Evolutionary conservation across 2,888 invertebrate genomes (phyloP).

Genomic region (Drosophila subquinaria): DNA sequence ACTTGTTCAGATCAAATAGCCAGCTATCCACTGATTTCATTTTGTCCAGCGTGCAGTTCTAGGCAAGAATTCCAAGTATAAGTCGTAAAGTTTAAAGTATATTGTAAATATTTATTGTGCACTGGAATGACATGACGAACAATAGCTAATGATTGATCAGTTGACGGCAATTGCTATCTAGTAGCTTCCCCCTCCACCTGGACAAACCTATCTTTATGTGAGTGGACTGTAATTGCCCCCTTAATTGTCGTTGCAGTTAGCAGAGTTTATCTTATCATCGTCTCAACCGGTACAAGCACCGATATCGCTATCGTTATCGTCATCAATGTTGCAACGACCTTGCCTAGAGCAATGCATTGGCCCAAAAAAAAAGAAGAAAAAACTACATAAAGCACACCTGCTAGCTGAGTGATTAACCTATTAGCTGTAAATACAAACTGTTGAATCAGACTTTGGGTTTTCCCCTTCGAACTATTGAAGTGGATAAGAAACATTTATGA

Average conservation of each 20-base stretch:
- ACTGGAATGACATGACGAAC: conserved; percentile 21
- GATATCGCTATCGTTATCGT: conserved; percentile 20
- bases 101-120: conserved; percentile 34
- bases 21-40: conserved; percentile 83
- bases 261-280: conserved; percentile 58
- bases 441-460: neutral
- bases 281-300: conserved; percentile 16
- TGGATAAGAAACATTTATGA: neutral
- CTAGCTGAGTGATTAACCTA: neutral
- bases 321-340: conserved; percentile 35
- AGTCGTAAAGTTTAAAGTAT: conserved; percentile 14
- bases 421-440: neutral
- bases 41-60: conserved; percentile 84
- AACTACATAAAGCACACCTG: neutral
- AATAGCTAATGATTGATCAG: conserved; percentile 43
- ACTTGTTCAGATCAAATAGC: conserved; percentile 85
- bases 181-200: neutral
- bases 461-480: neutral
- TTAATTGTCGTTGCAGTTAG: conserved; percentile 51
- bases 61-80: conserved; percentile 22
- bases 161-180: conserved; percentile 18
- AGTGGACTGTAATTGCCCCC: conserved; percentile 41
- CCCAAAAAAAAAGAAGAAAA: conserved; percentile 24
- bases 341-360: conserved; percentile 12
- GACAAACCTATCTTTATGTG: conserved; percentile 5